A percentile compares a stretch with the other conserved stretches of the same genome.
Conservation (phyloP, 2,888 invertebrate genomes). For the Scaptomyza cyrtandrae region DNA sequence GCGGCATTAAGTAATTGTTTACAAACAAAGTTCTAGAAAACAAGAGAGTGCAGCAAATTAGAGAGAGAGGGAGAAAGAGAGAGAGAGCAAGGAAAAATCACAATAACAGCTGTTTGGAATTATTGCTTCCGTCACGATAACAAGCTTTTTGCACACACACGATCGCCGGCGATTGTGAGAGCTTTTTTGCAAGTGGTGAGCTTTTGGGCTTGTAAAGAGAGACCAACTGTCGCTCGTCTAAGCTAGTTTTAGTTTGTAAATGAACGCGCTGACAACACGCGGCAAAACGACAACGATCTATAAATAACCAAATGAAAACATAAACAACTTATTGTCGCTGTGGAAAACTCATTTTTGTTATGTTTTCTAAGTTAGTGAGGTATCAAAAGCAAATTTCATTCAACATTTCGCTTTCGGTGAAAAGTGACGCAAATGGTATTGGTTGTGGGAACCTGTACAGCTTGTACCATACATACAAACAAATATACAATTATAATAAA, state of each 20-base stretch:
- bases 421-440: constrained; percentile 1
- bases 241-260: constrained; percentile 72
- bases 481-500: neutral
- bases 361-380: constrained; percentile 36
- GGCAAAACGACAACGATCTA: constrained; percentile 32
- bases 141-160: constrained; percentile 44
- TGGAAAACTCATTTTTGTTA: constrained; percentile 26
- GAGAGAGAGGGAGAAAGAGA: neutral
- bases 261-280: constrained; percentile 55
- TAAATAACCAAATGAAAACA: constrained; percentile 29
- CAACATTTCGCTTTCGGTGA: constrained; percentile 16
- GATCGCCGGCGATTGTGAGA: constrained; percentile 28
- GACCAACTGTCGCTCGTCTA: constrained; percentile 40
- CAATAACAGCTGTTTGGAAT: constrained; percentile 38
- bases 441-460: constrained; percentile 23
- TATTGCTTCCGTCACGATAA: constrained; percentile 18
- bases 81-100: neutral
- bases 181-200: constrained; percentile 36
- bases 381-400: constrained; percentile 13
- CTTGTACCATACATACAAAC: constrained; percentile 2
- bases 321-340: constrained; percentile 18
- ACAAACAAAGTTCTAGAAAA: constrained; percentile 60
- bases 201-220: constrained; percentile 30
- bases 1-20: constrained; percentile 55
- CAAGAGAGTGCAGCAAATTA: neutral